phyloP scores from a whole-genome alignment of 2,888 invertebrate species.

The Ctena decussata region DNA sequence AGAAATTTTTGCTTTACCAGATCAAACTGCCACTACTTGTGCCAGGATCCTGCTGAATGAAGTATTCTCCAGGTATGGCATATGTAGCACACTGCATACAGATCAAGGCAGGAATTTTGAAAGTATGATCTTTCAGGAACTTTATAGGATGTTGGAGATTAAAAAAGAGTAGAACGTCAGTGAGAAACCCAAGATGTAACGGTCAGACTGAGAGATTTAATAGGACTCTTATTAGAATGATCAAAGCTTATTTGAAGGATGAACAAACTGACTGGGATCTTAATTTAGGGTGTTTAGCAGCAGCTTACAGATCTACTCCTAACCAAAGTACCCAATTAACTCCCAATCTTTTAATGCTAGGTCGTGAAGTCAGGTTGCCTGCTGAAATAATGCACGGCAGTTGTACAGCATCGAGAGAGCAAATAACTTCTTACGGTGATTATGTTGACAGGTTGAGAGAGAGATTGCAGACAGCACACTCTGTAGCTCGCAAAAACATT shows the following conservation, averaged over 20 bases:
- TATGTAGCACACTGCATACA: conserved; percentile 38
- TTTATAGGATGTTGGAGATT: conserved; percentile 43
- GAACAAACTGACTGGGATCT: too few species aligned
- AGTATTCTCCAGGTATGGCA: conserved; percentile 51
- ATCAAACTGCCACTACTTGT: conserved; percentile 50
- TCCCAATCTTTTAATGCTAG: conserved; percentile 62
- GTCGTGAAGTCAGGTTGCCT: too few species aligned
- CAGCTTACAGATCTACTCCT: conserved; percentile 34
- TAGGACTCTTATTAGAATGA: conserved; percentile 41
- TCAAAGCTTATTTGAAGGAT: conserved; percentile 42
- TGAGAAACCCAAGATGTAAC: conserved; percentile 54
- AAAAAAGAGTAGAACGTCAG: too few species aligned
- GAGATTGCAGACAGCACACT: too few species aligned
- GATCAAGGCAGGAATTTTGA: conserved; percentile 62
- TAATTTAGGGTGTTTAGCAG: too few species aligned
- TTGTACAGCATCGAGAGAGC: background rate
- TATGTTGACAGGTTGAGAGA: background rate
- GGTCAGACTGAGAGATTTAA: conserved; percentile 53
- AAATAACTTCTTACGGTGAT: background rate
- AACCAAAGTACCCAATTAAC: conserved; percentile 50
- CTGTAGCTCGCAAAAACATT: too few species aligned
- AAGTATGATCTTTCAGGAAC: conserved; percentile 47
- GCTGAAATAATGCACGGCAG: too few species aligned
- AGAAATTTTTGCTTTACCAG: conserved; percentile 55
- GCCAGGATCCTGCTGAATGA: conserved; percentile 50